These are phyloP conservation scores for Benitochromis conjunctus DNA, from an alignment of 2,113 vertebrate species.

Conservation along the genomic window DNA sequence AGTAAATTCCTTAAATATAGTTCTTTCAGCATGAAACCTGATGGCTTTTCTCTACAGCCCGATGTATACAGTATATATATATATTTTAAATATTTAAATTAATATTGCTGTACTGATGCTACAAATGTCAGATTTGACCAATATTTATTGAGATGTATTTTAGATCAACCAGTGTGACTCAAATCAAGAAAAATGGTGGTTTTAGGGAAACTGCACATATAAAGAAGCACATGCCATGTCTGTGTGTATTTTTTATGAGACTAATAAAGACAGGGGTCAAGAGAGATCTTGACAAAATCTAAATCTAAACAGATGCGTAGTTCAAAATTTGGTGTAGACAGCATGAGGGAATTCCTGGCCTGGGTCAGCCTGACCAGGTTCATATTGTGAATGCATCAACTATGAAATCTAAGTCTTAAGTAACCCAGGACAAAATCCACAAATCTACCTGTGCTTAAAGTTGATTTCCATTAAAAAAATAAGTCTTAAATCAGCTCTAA, in stretches of 20 bases:
- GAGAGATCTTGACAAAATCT: neutral
- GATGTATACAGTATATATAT: too few relatives aligned
- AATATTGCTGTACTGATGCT: too few relatives aligned
- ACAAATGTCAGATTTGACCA: too few relatives aligned
- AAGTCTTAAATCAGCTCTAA: neutral
- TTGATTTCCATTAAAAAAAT: neutral
- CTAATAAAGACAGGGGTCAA: neutral
- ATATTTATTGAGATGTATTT: too few relatives aligned
- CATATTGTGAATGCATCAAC: neutral
- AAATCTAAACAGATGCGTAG: neutral
- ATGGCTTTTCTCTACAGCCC: neutral
- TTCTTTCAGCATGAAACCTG: neutral
- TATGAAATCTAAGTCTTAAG: neutral
- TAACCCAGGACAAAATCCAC: neutral
- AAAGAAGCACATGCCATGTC: neutral
- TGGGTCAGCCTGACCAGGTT: neutral
- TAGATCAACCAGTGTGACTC: too few relatives aligned
- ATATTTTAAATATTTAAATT: too few relatives aligned
- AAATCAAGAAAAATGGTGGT: neutral
- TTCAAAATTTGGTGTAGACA: neutral
- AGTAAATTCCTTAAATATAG: too few relatives aligned
- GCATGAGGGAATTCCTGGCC: neutral
- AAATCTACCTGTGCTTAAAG: neutral
- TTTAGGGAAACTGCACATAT: neutral
- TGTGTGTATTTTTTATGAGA: neutral